Conservation (phyloP, 2,113 vertebrate species). For the Neolamprologus fasciatus region DNA sequence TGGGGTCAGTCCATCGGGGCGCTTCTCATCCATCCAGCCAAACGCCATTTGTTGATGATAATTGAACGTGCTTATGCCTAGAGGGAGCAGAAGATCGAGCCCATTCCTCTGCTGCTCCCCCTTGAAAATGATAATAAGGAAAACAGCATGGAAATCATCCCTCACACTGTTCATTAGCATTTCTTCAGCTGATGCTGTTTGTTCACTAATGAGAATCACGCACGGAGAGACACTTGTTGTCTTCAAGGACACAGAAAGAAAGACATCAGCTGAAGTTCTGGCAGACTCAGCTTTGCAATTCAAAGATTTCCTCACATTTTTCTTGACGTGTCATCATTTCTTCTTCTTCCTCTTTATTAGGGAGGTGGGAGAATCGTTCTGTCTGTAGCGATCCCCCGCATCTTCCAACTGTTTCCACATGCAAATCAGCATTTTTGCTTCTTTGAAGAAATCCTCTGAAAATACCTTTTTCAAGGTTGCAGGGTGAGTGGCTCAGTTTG, state of each 20-base stretch:
- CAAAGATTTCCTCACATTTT: neutral
- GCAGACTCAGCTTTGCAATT: neutral
- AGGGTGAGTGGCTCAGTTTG: neutral
- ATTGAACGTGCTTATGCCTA: constrained; percentile 25
- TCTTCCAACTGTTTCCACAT: neutral
- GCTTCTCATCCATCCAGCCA: neutral
- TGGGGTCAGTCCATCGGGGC: neutral
- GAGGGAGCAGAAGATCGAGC: neutral
- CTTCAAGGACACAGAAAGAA: constrained; percentile 9
- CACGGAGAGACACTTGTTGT: neutral
- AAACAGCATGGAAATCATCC: constrained; percentile 8
- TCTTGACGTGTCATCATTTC: constrained; percentile 2
- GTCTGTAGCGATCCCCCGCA: neutral
- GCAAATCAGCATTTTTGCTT: neutral
- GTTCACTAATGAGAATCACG: neutral
- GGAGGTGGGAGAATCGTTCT: neutral
- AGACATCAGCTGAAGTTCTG: neutral
- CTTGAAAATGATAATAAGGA: constrained; percentile 17
- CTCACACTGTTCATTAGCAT: neutral
- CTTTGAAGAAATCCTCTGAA: neutral
- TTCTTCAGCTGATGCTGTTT: neutral
- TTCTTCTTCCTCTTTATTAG: neutral
- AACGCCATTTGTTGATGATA: constrained; percentile 16
- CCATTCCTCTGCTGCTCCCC: neutral
- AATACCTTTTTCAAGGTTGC: neutral